phyloP scores from a whole-genome alignment of 2,797 vertebrate species.

The Otus scops region DNA sequence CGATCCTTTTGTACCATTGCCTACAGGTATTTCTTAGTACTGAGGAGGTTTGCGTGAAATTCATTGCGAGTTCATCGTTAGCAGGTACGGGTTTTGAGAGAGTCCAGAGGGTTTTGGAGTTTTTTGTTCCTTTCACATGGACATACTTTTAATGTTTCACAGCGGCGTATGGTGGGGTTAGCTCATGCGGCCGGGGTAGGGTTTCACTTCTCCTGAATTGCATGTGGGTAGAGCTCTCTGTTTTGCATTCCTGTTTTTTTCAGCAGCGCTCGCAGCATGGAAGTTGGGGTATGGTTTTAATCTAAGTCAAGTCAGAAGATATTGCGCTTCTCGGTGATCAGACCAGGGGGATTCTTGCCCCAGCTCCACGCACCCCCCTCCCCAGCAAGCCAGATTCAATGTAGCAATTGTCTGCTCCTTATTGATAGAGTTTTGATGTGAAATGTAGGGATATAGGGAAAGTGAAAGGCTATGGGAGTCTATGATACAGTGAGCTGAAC shows the following conservation, averaged over 20 bases:
- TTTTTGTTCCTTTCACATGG: not conserved
- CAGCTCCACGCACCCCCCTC: not conserved
- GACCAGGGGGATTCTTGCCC: not conserved
- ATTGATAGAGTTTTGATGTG: slow-evolving; percentile 14
- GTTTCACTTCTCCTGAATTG: slow-evolving; percentile 34
- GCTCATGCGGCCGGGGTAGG: not conserved
- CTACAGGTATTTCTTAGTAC: not conserved
- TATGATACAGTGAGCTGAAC: not conserved
- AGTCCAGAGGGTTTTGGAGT: not conserved
- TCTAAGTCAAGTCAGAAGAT: slow-evolving; percentile 54
- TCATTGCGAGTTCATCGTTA: not conserved
- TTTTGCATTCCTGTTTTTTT: slow-evolving; percentile 48
- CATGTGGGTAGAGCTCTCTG: not conserved
- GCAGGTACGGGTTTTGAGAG: not conserved
- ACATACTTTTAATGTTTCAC: not conserved
- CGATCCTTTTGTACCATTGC: not conserved
- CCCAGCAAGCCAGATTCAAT: not conserved
- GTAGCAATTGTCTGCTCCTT: not conserved
- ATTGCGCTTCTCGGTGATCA: not conserved
- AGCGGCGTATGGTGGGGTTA: not conserved
- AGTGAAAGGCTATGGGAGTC: not conserved
- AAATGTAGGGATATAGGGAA: not conserved
- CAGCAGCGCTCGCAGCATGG: slow-evolving; percentile 14
- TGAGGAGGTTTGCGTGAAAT: not conserved
- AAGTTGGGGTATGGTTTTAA: slow-evolving; percentile 67